A percentile compares a stretch with the other conserved stretches of the same genome.
These are phyloP conservation scores for Myotis daubentonii DNA, from an alignment of 2,797 vertebrate species.

Conservation along the genomic window DNA sequence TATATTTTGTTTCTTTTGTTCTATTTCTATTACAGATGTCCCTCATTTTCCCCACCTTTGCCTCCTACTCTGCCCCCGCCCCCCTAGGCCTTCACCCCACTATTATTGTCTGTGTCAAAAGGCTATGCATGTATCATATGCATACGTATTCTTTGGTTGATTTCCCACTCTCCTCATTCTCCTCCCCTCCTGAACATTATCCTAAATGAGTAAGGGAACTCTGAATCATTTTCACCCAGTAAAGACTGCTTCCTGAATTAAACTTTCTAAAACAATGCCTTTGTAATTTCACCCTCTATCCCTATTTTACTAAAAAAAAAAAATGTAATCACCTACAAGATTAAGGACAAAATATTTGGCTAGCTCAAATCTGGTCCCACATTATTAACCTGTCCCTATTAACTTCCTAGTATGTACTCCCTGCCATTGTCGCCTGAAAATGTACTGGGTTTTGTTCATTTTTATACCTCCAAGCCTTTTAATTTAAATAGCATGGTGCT, in stretches of 20 bases:
- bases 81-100: background rate
- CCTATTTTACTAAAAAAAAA: background rate
- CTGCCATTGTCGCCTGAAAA: background rate
- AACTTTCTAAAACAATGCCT: conserved; percentile 8
- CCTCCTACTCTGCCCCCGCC: background rate
- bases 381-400: background rate
- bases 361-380: background rate
- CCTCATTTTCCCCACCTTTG: background rate
- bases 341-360: conserved; percentile 37
- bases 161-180: background rate
- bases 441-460: conserved; percentile 27
- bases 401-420: background rate
- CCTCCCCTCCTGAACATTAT: background rate
- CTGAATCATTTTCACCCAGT: conserved; percentile 31
- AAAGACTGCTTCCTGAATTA: conserved; percentile 20
- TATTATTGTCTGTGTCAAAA: background rate
- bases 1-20: background rate
- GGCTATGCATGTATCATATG: background rate
- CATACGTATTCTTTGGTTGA: background rate
- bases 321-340: conserved; percentile 12
- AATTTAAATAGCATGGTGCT: background rate
- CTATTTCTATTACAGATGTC: background rate
- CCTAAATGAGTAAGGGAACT: background rate
- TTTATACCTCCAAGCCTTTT: conserved; percentile 29
- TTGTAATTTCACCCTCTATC: conserved; percentile 25